These are phyloP conservation scores for Sitobion miscanthi DNA, from an alignment of 1,140 invertebrate species.

Conservation along the genomic window DNA sequence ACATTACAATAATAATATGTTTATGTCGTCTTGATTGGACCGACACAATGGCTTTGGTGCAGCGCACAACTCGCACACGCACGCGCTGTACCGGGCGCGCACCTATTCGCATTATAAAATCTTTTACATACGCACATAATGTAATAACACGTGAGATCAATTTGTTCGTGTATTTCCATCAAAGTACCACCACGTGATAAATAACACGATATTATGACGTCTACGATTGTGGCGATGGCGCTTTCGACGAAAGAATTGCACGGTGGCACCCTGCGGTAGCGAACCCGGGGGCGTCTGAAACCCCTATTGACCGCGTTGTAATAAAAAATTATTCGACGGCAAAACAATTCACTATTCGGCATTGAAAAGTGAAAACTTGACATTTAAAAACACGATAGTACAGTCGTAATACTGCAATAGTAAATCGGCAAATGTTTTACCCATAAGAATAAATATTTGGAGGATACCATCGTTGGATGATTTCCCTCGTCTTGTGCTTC, in stretches of 20 bases:
- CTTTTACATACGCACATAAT: neutral
- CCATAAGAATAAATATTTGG: no score
- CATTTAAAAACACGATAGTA: no score
- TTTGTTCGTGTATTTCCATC: neutral
- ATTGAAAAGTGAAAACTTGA: no score
- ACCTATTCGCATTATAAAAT: neutral
- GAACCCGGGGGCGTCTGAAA: no score
- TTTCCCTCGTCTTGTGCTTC: no score
- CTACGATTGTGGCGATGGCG: neutral
- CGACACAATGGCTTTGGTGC: slow-evolving; percentile 7
- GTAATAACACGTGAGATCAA: neutral
- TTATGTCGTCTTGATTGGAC: slow-evolving; percentile 40
- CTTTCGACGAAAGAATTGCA: neutral
- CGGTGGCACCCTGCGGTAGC: no score
- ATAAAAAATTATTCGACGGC: neutral
- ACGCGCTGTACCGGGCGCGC: neutral
- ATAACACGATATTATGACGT: neutral
- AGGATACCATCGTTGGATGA: no score
- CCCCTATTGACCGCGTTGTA: no score
- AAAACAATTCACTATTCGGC: no score
- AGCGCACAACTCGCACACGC: neutral
- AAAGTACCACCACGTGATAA: neutral
- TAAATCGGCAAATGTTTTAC: no score
- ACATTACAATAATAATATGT: slow-evolving; percentile 28
- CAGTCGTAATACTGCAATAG: no score